Percentiles rank a stretch among this genome's conserved stretches.
phyloP scores from a whole-genome alignment of 1,140 invertebrate species.

The Teleogryllus occipitalis region DNA sequence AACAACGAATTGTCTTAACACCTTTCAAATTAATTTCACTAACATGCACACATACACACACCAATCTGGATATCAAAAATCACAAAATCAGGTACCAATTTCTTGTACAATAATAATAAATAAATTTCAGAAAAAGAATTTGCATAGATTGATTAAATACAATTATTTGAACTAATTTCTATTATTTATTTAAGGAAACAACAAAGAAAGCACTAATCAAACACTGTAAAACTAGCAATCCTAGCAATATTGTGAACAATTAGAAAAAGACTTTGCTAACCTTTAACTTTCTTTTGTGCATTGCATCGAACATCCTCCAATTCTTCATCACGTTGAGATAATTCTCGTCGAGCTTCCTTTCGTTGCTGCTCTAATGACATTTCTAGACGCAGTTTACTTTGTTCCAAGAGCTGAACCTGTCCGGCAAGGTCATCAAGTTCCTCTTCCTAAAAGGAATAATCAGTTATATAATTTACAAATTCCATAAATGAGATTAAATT shows the following conservation, averaged over 20 bases:
- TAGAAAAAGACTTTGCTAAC: conserved; percentile 32
- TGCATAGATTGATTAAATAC: no score
- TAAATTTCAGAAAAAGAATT: no score
- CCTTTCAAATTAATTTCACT: no score
- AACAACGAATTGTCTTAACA: no score
- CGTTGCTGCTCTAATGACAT: conserved; percentile 87
- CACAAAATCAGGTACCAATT: no score
- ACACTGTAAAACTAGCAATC: neutral
- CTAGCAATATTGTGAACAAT: no score
- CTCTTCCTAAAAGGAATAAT: conserved; percentile 54
- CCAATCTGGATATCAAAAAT: no score
- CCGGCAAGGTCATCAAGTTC: conserved; percentile 90
- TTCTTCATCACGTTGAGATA: conserved; percentile 84
- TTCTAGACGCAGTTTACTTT: conserved; percentile 80
- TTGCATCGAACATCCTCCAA: conserved; percentile 81
- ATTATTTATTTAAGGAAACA: neutral
- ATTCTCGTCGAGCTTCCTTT: conserved; percentile 78
- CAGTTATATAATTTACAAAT: no score
- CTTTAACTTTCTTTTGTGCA: conserved; percentile 84
- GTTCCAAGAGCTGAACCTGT: conserved; percentile 70
- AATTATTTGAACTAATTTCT: no score
- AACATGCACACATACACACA: no score
- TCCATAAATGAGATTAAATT: no score
- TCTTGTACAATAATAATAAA: no score
- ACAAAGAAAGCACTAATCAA: neutral